Conservation (phyloP, 2,797 vertebrate species). For the Lacerta agilis region DNA sequence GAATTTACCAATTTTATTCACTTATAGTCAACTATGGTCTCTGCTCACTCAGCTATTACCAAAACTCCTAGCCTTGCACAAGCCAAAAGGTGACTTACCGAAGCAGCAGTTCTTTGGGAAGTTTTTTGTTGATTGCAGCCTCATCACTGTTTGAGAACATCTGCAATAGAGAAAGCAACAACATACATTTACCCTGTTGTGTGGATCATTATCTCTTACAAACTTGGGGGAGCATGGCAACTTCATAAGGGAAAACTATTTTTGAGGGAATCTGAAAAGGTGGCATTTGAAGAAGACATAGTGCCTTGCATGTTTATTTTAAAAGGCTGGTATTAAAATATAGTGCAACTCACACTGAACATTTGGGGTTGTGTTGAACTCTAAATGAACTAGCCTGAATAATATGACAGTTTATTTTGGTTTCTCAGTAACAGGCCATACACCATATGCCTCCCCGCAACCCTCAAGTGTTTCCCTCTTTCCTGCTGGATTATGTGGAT, state of each 20-base stretch:
- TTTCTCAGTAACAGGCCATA: not conserved
- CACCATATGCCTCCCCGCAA: not conserved
- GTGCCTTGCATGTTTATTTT: not conserved
- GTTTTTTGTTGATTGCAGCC: slow-evolving; percentile 97
- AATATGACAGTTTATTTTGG: not conserved
- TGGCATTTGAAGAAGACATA: not conserved
- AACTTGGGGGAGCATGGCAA: not conserved
- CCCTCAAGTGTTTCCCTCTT: not conserved
- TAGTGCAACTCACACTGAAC: not conserved
- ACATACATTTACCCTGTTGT: slow-evolving; percentile 27
- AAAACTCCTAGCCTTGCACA: not conserved
- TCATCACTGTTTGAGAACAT: slow-evolving; percentile 99
- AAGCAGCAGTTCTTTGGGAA: slow-evolving; percentile 97
- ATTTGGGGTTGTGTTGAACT: not conserved
- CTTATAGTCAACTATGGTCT: not conserved
- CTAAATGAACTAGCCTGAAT: not conserved
- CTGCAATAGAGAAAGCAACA: slow-evolving; percentile 75
- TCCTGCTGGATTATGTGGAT: not conserved
- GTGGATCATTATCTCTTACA: not conserved
- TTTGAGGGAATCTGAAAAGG: not conserved
- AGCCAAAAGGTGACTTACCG: slow-evolving; percentile 79
- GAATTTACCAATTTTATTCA: not conserved
- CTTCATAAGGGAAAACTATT: not conserved
- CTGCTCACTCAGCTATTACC: not conserved
- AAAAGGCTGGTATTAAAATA: not conserved